Evolutionary conservation across 1,140 invertebrate species (phyloP).

Genomic region (Pseudachorutes palmiensis): DNA sequence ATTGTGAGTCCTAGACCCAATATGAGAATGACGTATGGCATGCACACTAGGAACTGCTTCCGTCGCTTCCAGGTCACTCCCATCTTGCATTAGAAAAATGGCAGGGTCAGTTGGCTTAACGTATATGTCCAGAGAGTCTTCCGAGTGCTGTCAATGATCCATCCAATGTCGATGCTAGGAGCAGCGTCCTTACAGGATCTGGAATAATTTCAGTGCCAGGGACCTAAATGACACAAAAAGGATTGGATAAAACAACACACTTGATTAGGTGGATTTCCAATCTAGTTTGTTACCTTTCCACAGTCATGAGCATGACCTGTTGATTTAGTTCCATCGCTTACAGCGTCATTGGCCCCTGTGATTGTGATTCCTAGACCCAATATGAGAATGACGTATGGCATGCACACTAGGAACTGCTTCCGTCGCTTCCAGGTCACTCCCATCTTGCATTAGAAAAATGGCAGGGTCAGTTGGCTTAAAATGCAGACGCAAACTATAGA

Average conservation of each 20-base stretch:
- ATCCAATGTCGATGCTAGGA: constrained; percentile 29
- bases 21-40: not conserved
- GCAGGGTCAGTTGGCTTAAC: too few species aligned
- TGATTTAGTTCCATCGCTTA: too few species aligned
- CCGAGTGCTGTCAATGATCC: constrained; percentile 28
- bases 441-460: too few species aligned
- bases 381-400: not conserved
- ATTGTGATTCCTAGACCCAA: not conserved
- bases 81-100: too few species aligned
- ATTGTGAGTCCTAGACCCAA: not conserved
- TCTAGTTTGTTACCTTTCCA: not conserved
- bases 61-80: not conserved
- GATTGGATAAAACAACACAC: too few species aligned
- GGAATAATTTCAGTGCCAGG: constrained; percentile 23
- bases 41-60: not conserved
- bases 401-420: not conserved
- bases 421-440: not conserved
- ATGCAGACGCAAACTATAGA: too few species aligned
- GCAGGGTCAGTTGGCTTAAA: too few species aligned
- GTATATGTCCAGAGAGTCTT: constrained; percentile 18
- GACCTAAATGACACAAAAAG: not conserved
- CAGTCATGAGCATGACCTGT: not conserved
- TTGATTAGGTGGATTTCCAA: too few species aligned
- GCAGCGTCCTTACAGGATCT: constrained; percentile 25
- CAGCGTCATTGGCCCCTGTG: not conserved